Conservation (phyloP, 2,113 vertebrate species). For the Tyto alba region DNA sequence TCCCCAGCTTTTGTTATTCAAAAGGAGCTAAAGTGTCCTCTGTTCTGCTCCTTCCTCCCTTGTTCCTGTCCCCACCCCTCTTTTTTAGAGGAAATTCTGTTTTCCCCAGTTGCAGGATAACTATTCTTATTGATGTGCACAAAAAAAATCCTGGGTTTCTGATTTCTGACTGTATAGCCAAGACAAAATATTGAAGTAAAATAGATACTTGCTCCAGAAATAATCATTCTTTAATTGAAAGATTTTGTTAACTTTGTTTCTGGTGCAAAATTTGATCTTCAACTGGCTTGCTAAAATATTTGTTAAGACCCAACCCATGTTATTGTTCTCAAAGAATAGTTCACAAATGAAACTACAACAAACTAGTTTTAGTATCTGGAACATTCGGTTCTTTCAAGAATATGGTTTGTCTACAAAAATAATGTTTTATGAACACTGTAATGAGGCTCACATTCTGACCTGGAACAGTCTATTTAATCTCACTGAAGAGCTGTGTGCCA, state of each 20-base stretch:
- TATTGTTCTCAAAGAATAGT: slow-evolving; percentile 10
- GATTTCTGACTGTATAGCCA: neutral
- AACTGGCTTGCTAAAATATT: slow-evolving; percentile 15
- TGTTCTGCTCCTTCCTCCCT: neutral
- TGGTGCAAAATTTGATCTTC: slow-evolving; percentile 19
- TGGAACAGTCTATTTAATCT: neutral
- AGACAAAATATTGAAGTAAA: neutral
- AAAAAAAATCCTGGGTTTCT: neutral
- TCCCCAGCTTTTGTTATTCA: neutral
- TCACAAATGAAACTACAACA: neutral
- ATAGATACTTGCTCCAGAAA: neutral
- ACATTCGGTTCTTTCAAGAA: slow-evolving; percentile 16
- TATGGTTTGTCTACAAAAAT: neutral
- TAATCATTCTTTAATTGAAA: neutral
- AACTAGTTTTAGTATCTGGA: neutral
- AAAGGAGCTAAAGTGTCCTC: neutral
- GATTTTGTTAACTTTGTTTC: neutral
- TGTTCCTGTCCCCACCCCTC: rapidly evolving
- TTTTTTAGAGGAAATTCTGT: neutral
- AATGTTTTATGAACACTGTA: neutral
- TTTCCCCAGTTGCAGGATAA: neutral
- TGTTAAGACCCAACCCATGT: neutral
- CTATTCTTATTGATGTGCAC: neutral
- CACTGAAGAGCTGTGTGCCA: neutral
- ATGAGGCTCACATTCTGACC: neutral